Conservation (phyloP, 1,140 invertebrate genomes). For the Phocides pigmalion region DNA sequence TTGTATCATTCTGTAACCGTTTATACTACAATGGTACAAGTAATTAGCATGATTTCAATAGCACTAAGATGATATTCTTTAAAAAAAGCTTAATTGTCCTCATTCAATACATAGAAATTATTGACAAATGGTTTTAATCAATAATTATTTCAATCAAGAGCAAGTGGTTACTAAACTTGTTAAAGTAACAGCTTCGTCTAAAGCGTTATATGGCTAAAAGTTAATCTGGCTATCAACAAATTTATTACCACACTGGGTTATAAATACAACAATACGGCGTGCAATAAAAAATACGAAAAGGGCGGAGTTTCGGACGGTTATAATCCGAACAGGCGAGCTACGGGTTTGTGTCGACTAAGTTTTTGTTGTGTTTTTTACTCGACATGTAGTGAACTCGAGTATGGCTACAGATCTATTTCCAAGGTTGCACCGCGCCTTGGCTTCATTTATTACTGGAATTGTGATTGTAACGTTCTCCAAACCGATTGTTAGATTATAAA, state of each 20-base stretch:
- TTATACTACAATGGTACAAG: slow-evolving; percentile 52
- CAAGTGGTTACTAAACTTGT: slow-evolving; percentile 18
- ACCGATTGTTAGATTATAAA: slow-evolving; percentile 67
- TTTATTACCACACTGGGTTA: slow-evolving; percentile 29
- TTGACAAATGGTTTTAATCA: slow-evolving; percentile 51
- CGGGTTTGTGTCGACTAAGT: slow-evolving; percentile 53
- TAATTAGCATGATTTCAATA: slow-evolving; percentile 62
- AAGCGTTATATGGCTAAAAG: slow-evolving; percentile 26
- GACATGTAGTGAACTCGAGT: slow-evolving; percentile 56
- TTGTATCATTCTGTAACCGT: slow-evolving; percentile 60
- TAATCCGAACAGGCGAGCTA: slow-evolving; percentile 58
- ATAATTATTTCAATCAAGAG: slow-evolving; percentile 20
- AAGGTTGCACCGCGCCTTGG: slow-evolving; percentile 65
- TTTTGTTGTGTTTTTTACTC: slow-evolving; percentile 71
- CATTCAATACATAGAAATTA: slow-evolving; percentile 39
- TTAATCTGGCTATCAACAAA: slow-evolving; percentile 33
- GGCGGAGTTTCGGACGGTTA: slow-evolving; percentile 65
- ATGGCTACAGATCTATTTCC: slow-evolving; percentile 64
- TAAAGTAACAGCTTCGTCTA: slow-evolving; percentile 25
- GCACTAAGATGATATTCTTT: slow-evolving; percentile 58
- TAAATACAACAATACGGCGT: slow-evolving; percentile 32
- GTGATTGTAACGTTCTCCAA: slow-evolving; percentile 66
- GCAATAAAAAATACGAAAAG: slow-evolving; percentile 56
- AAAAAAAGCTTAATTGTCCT: slow-evolving; percentile 52
- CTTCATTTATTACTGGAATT: slow-evolving; percentile 60